phyloP scores from a whole-genome alignment of 1,140 invertebrate species.

The Neodiprion virginianus region DNA sequence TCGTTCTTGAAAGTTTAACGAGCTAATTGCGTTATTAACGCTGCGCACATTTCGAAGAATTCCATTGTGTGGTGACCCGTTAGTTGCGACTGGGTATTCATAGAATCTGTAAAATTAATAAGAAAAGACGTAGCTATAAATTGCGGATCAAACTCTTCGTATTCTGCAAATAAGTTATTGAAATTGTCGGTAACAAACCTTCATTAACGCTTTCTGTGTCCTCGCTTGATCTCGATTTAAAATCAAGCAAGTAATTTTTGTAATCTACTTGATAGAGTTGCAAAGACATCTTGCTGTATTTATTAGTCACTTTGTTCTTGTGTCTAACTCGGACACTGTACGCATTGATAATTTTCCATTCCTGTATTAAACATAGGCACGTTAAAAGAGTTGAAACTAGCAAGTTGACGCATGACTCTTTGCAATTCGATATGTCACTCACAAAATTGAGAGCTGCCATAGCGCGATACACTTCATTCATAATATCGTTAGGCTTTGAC shows the following conservation, averaged over 20 bases:
- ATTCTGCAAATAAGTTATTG: constrained; percentile 8
- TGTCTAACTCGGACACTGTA: constrained; percentile 92
- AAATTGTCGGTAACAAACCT: constrained; percentile 56
- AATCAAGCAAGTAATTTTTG: constrained; percentile 96
- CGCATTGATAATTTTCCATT: constrained; percentile 98
- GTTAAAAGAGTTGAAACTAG: background rate
- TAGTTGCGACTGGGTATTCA: constrained; percentile 59
- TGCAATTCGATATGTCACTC: constrained; percentile 49
- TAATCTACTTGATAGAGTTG: constrained; percentile 99
- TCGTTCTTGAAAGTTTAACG: constrained; percentile 66
- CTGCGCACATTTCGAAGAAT: constrained; percentile 99
- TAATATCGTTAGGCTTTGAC: constrained; percentile 98
- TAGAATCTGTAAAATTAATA: constrained; percentile 45
- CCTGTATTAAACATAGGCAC: constrained; percentile 58
- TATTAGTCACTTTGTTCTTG: constrained; percentile 81
- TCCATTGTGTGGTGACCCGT: constrained; percentile 95
- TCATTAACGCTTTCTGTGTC: constrained; percentile 70
- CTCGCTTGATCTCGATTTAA: constrained; percentile 91
- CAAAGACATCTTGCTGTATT: constrained; percentile 95
- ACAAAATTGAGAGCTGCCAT: constrained; percentile 98
- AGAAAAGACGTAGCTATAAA: background rate
- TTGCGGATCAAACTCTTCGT: background rate
- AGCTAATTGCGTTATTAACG: constrained; percentile 95
- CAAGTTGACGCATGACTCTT: background rate
- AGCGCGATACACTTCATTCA: constrained; percentile 99